These are phyloP conservation scores for Leptopilina clavipes DNA, from an alignment of 1,140 invertebrate genomes.

Conservation along the genomic window DNA sequence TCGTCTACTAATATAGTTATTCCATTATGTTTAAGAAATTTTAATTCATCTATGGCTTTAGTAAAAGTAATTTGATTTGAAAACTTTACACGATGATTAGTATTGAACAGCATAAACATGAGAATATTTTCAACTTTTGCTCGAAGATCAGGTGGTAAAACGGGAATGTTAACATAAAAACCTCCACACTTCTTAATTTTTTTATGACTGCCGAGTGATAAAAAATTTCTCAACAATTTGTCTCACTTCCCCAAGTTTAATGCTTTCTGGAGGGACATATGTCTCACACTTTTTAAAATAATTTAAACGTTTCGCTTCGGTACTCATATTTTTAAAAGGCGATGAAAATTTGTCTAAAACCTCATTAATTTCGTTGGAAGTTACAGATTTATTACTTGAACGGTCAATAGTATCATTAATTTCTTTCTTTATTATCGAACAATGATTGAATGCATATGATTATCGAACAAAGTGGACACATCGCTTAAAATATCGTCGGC, in stretches of 20 bases:
- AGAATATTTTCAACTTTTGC: neutral
- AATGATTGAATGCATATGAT: no score
- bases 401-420: neutral
- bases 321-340: slow-evolving; percentile 1
- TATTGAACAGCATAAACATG: neutral
- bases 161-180: neutral
- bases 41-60: slow-evolving; percentile 38
- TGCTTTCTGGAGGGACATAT: slow-evolving; percentile 8
- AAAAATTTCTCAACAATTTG: neutral
- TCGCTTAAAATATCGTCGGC: neutral
- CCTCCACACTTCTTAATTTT: neutral
- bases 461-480: neutral
- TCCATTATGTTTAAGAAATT: slow-evolving; percentile 35
- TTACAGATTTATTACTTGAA: neutral
- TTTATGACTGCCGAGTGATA: neutral
- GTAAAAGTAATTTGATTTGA: slow-evolving; percentile 40
- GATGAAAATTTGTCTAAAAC: neutral
- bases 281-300: neutral
- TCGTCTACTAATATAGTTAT: slow-evolving; percentile 21
- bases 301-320: neutral
- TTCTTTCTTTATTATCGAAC: neutral
- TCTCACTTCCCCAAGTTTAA: neutral
- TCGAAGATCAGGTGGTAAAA: neutral
- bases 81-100: neutral
- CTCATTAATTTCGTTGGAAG: neutral